These are phyloP conservation scores for Piscicola geometra DNA, from an alignment of 2,888 invertebrate genomes.

Conservation along the genomic window DNA sequence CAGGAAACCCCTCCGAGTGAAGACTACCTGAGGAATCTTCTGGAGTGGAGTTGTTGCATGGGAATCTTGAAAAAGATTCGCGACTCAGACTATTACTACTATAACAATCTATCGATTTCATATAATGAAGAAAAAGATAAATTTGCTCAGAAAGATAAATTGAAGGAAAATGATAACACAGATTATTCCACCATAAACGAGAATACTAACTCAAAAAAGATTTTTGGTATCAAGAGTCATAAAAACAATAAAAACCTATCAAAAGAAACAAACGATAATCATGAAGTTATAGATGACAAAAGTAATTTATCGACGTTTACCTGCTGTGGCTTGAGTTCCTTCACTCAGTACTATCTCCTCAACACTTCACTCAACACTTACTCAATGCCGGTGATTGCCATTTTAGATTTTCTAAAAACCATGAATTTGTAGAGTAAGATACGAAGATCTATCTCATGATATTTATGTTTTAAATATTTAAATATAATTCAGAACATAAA, in stretches of 20 bases:
- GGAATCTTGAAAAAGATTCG: background rate
- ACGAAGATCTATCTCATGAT: background rate
- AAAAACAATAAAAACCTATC: background rate
- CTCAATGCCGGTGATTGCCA: background rate
- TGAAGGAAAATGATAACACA: background rate
- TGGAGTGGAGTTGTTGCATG: background rate
- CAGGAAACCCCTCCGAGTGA: background rate
- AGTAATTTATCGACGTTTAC: background rate
- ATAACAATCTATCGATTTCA: background rate
- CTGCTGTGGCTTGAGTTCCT: background rate
- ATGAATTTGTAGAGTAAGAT: no score
- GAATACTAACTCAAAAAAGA: background rate
- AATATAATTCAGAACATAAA: conserved; percentile 48
- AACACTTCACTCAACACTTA: background rate
- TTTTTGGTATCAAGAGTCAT: background rate
- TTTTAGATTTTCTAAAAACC: background rate
- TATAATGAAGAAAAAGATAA: no score
- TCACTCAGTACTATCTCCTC: conserved; percentile 3
- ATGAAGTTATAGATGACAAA: background rate
- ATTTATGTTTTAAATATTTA: no score
- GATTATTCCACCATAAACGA: background rate
- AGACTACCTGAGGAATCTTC: background rate
- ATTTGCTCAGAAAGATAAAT: no score
- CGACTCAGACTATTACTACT: background rate
- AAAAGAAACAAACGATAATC: background rate